Base-by-base conservation (phyloP, 2,888 invertebrate genomes). In the Chromoteleia sp. region DNA sequence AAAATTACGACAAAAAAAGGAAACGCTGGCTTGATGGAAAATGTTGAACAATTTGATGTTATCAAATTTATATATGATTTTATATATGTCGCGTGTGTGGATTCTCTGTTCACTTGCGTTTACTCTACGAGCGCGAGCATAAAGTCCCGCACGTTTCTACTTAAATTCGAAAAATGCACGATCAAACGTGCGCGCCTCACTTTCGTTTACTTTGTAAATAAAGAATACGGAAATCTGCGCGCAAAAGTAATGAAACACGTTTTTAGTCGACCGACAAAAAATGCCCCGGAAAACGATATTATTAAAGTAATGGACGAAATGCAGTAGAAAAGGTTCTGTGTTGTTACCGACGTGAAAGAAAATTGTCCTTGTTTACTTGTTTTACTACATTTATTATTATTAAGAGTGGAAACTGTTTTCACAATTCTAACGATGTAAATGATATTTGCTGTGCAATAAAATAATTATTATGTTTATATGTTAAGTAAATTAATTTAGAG, bases 171-270 rank as follows among this genome's bases (percentile, higher is more conserved):
- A 33, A 59, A 59, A 59, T 41, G 25, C 58, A 41, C 58, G 58
- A 59, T 59, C 58, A 56, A 56, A 36, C 56, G 56, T 56, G 19
- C 56, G 56, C 39, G 19, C 36, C 12, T 56, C 21, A 56, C 56
- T 19, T 56, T 56, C 36, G 56, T 56, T 56, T 56, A 19, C 56
- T 36, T 56, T 56, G 39, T 14, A 25, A 52, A 52, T 29, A 25
- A 52, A 30, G 29, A 30, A 25, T 52, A 52, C 52, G 25, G 25
- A 52, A 52, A 30, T 8, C 25, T n/a, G n/a, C 52, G 30, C 52
- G 52, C 15, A 29, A 14, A 52, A 52, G 48, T 48, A 48, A 48
- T 48, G 21, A 52, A 52, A 30, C 52, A 17, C 14, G 30, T 30
- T 52, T 52, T 52, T 15, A 14, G 8, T 12, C 10, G 14, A 7